Conservation (phyloP, 2,113 vertebrate genomes). For the Podiceps cristatus region DNA sequence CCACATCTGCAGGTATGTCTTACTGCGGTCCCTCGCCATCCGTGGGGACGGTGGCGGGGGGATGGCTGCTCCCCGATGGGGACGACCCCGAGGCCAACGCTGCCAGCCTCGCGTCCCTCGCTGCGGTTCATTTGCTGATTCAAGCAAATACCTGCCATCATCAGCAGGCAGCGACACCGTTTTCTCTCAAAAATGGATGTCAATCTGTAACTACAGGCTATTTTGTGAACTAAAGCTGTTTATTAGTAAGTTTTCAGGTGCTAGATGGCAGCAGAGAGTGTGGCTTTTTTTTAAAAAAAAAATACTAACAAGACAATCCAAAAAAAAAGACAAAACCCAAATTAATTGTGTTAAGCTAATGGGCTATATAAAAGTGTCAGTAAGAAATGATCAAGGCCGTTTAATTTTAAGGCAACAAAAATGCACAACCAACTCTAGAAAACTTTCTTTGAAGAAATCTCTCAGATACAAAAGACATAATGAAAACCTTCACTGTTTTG, state of each 20-base stretch:
- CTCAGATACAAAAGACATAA: not conserved
- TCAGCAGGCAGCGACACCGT: rapidly evolving
- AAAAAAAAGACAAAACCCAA: not conserved
- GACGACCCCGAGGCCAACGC: rapidly evolving
- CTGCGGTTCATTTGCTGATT: not conserved
- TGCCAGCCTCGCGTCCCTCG: not conserved
- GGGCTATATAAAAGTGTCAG: not conserved
- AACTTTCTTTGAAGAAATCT: conserved; percentile 37
- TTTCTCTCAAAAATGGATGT: not conserved
- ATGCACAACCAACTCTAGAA: not conserved
- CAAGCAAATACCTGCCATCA: not conserved
- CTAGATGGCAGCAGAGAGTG: conserved; percentile 57
- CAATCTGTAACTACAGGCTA: not conserved
- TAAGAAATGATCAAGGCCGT: not conserved
- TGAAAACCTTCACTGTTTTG: conserved; percentile 49
- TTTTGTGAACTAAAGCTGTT: not conserved
- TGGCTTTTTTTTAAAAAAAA: not conserved
- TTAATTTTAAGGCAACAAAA: not conserved
- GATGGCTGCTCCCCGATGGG: rapidly evolving
- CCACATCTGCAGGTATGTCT: not conserved
- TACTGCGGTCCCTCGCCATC: not conserved
- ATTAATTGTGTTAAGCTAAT: not conserved
- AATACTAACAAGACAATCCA: not conserved
- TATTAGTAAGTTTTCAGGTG: not conserved
- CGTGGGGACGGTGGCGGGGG: rapidly evolving